Conservation (phyloP, 2,888 invertebrate genomes). For the Odontocerum albicorne region DNA sequence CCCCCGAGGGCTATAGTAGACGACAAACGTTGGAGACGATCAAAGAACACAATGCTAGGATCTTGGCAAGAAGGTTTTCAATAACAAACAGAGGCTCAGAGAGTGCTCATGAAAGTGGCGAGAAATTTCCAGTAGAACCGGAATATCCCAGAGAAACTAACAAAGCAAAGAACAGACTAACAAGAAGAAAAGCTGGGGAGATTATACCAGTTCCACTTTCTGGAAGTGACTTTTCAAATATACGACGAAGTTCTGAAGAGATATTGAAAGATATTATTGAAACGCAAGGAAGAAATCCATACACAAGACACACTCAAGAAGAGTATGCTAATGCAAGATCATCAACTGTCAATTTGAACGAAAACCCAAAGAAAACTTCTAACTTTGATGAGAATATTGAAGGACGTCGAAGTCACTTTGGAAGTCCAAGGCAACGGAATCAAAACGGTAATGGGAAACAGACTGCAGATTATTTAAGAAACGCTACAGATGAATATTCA, state of each 20-base stretch:
- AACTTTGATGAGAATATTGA: constrained; percentile 3
- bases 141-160: constrained; percentile 4
- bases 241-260: constrained; percentile 31
- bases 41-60: constrained; percentile 2
- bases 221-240: constrained; percentile 25
- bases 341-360: constrained; percentile 22
- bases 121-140: constrained; percentile 16
- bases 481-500: constrained; percentile 6
- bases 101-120: constrained; percentile 33
- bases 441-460: constrained; percentile 3
- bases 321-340: constrained; percentile 30
- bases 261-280: constrained; percentile 30
- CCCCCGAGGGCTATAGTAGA: background rate
- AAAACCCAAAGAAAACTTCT: constrained; percentile 4
- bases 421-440: constrained; percentile 4
- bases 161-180: constrained; percentile 29
- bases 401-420: constrained; percentile 5
- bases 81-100: constrained; percentile 29
- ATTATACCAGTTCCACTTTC: constrained; percentile 21
- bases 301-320: constrained; percentile 28
- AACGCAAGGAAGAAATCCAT: constrained; percentile 21
- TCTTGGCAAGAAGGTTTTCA: constrained; percentile 20
- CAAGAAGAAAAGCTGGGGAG: constrained; percentile 33
- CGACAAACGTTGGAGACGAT: too few species aligned
- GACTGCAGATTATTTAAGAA: constrained; percentile 1